These are phyloP conservation scores for Gallinago solitaria DNA, from an alignment of 2,797 vertebrate genomes.

Conservation along the genomic window DNA sequence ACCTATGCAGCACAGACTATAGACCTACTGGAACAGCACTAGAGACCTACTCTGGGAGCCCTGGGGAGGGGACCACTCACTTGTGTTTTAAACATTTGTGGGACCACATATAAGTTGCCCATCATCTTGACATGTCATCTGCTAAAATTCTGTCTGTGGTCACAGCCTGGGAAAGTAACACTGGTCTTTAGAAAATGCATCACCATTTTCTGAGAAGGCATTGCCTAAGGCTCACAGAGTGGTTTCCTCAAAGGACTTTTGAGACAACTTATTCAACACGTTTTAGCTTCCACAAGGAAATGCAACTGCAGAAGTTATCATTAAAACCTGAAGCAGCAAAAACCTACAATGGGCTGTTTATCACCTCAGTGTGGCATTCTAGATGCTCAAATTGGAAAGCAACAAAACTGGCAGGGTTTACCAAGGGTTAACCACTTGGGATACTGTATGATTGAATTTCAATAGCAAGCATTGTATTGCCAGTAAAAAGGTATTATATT, in stretches of 20 bases:
- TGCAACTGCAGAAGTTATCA: background rate
- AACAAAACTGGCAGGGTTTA: background rate
- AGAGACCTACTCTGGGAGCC: background rate
- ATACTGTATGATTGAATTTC: background rate
- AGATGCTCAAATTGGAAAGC: background rate
- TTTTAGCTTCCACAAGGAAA: background rate
- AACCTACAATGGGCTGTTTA: background rate
- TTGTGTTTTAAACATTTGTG: background rate
- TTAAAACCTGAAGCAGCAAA: background rate
- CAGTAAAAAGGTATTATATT: background rate
- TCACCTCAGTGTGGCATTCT: background rate
- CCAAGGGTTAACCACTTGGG: background rate
- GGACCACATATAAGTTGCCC: background rate
- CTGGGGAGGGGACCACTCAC: rapidly evolving
- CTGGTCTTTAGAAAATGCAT: background rate
- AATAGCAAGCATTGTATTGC: background rate
- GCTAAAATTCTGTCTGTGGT: background rate
- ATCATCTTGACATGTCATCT: background rate
- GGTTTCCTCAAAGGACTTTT: background rate
- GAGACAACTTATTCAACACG: background rate
- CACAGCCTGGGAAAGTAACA: background rate
- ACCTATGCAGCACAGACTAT: rapidly evolving
- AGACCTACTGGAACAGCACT: background rate
- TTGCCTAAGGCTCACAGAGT: background rate
- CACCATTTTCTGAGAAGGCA: rapidly evolving